Evolutionary conservation across 1,140 invertebrate species (phyloP).

Genomic region (Solenopsis fugax): DNA sequence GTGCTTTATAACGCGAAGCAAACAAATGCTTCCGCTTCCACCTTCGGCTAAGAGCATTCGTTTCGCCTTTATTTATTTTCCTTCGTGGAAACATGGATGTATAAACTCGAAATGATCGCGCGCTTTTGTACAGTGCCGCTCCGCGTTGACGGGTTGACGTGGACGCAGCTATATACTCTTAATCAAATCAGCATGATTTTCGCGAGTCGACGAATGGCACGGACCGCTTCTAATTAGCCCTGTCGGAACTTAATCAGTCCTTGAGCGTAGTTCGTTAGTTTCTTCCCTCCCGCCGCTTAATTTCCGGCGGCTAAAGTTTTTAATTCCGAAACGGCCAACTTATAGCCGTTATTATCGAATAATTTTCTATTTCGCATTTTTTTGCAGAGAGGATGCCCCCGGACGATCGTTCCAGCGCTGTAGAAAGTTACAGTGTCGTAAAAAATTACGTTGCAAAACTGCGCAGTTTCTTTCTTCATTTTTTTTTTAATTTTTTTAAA

Average conservation of each 20-base stretch:
- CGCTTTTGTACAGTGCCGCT: neutral
- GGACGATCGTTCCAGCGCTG: neutral
- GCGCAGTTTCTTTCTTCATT: neutral
- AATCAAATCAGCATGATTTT: slow-evolving; percentile 16
- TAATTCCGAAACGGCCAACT: slow-evolving; percentile 38
- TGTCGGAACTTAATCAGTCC: slow-evolving; percentile 48
- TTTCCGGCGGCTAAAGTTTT: slow-evolving; percentile 46
- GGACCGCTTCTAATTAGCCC: slow-evolving; percentile 18
- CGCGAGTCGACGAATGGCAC: neutral
- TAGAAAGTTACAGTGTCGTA: slow-evolving; percentile 26
- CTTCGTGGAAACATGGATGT: neutral
- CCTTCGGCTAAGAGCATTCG: slow-evolving; percentile 25
- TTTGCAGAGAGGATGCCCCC: slow-evolving; percentile 2
- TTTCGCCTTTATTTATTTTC: slow-evolving; percentile 26
- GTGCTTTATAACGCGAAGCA: slow-evolving; percentile 26
- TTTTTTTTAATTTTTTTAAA: neutral
- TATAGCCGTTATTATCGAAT: slow-evolving; percentile 31
- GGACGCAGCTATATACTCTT: neutral
- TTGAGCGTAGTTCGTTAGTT: slow-evolving; percentile 44
- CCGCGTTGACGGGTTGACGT: neutral
- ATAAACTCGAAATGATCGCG: slow-evolving; percentile 14
- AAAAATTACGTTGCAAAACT: slow-evolving; percentile 45
- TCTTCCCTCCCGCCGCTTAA: neutral
- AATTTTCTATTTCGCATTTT: slow-evolving; percentile 51
- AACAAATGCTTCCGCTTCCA: slow-evolving; percentile 36